Percentiles rank a stretch among this genome's conserved stretches.
These are phyloP conservation scores for Leuctra nigra DNA, from an alignment of 2,888 invertebrate species.

Conservation along the genomic window DNA sequence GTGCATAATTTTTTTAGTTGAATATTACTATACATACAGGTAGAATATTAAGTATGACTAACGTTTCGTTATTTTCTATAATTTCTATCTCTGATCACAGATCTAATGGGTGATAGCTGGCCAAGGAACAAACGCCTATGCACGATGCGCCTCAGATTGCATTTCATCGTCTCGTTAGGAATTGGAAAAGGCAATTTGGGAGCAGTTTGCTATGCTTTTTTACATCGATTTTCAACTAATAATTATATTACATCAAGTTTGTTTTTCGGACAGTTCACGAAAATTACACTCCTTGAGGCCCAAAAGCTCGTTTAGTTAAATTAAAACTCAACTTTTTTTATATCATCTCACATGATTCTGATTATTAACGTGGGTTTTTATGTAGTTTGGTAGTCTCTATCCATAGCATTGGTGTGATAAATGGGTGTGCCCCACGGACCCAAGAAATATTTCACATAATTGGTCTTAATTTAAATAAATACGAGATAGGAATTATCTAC, in stretches of 20 bases:
- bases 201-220: background rate
- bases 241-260: constrained; percentile 12
- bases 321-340: background rate
- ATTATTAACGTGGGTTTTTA: background rate
- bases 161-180: too few relatives aligned
- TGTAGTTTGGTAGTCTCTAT: constrained; percentile 4
- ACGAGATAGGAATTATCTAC: constrained; percentile 3
- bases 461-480: constrained; percentile 17
- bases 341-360: background rate
- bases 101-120: too few relatives aligned
- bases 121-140: too few relatives aligned
- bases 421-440: background rate
- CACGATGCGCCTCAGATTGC: too few relatives aligned
- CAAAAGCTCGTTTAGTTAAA: background rate
- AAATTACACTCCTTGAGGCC: background rate
- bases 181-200: background rate
- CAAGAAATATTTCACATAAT: constrained; percentile 3
- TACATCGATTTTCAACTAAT: background rate
- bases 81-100: too few relatives aligned
- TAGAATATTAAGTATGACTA: too few relatives aligned
- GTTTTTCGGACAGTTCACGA: constrained; percentile 8
- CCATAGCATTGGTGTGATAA: constrained; percentile 8
- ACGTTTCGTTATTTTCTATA: too few relatives aligned
- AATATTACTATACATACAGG: too few relatives aligned
- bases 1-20: too few relatives aligned